These are phyloP conservation scores for Apamea sordens DNA, from an alignment of 2,888 invertebrate genomes.

Conservation along the genomic window DNA sequence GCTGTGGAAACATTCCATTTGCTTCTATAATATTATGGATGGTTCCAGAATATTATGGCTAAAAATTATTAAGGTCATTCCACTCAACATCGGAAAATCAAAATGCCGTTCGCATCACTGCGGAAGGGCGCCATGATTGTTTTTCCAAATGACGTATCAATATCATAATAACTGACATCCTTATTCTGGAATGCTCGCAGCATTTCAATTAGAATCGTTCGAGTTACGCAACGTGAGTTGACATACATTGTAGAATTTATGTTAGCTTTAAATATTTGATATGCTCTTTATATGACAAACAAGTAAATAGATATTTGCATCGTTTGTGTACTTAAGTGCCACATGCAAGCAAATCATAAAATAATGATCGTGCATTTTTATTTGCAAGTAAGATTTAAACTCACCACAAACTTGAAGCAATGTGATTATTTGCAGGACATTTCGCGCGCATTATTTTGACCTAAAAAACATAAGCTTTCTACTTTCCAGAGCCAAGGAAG, in stretches of 20 bases:
- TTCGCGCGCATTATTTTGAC: not conserved
- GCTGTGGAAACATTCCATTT: not conserved
- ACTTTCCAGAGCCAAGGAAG: not conserved
- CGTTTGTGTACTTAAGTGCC: slow-evolving; percentile 7
- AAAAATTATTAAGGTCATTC: slow-evolving; percentile 18
- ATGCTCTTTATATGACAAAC: slow-evolving; percentile 31
- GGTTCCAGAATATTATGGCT: not conserved
- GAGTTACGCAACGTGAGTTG: slow-evolving; percentile 50
- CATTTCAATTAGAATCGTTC: slow-evolving; percentile 61
- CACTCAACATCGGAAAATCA: slow-evolving; percentile 39
- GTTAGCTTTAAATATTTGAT: slow-evolving; percentile 48
- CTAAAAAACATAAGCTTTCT: not conserved
- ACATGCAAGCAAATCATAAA: slow-evolving; percentile 3
- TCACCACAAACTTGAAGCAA: not conserved
- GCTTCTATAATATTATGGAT: not conserved
- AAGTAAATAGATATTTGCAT: slow-evolving; percentile 26
- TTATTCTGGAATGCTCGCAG: slow-evolving; percentile 58
- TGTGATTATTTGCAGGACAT: not conserved
- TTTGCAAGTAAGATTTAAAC: not conserved
- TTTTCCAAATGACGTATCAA: slow-evolving; percentile 59
- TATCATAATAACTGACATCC: slow-evolving; percentile 63
- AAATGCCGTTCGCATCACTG: slow-evolving; percentile 48
- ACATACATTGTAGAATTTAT: slow-evolving; percentile 43
- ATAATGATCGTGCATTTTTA: not conserved
- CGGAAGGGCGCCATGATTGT: slow-evolving; percentile 51